Evolutionary conservation across 2,888 invertebrate species (phyloP).

Genomic region (Drosophila meridionalis): DNA sequence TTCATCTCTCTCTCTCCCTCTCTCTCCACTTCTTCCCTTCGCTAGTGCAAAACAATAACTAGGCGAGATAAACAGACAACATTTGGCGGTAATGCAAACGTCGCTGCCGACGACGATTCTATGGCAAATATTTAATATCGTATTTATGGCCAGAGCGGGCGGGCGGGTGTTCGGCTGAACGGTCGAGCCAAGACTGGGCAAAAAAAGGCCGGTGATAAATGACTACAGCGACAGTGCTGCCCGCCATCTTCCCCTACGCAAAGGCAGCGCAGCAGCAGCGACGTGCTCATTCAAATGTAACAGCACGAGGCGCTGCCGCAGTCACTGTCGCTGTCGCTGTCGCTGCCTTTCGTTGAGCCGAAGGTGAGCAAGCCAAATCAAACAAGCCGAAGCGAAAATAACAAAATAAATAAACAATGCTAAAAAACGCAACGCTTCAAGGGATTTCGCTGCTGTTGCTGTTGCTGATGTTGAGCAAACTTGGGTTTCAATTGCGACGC

Average conservation of each 20-base stretch:
- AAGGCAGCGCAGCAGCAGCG: slow-evolving; percentile 39
- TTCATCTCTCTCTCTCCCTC: neutral
- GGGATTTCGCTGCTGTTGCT: slow-evolving; percentile 61
- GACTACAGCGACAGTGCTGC: slow-evolving; percentile 47
- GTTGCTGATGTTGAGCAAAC: slow-evolving; percentile 46
- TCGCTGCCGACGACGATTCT: slow-evolving; percentile 52
- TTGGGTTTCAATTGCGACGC: slow-evolving; percentile 69
- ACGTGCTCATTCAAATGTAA: slow-evolving; percentile 79
- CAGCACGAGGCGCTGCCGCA: slow-evolving; percentile 65
- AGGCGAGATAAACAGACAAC: slow-evolving; percentile 75
- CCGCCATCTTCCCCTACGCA: slow-evolving; percentile 28
- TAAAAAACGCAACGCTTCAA: slow-evolving; percentile 69
- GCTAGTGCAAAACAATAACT: slow-evolving; percentile 68
- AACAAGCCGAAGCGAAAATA: slow-evolving; percentile 69
- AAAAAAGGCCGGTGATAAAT: slow-evolving; percentile 65
- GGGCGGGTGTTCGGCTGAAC: slow-evolving; percentile 4
- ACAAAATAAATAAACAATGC: slow-evolving; percentile 27
- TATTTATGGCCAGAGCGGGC: slow-evolving; percentile 59
- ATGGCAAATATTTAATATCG: slow-evolving; percentile 76
- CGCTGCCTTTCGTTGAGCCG: slow-evolving; percentile 62
- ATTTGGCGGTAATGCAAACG: slow-evolving; percentile 77
- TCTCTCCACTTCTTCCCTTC: slow-evolving; percentile 14
- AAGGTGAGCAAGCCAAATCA: slow-evolving; percentile 74
- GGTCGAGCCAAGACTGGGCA: slow-evolving; percentile 29
- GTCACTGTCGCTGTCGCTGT: slow-evolving; percentile 8